These are phyloP conservation scores for Bathynomus jamesi DNA, from an alignment of 1,140 invertebrate species.

Conservation along the genomic window DNA sequence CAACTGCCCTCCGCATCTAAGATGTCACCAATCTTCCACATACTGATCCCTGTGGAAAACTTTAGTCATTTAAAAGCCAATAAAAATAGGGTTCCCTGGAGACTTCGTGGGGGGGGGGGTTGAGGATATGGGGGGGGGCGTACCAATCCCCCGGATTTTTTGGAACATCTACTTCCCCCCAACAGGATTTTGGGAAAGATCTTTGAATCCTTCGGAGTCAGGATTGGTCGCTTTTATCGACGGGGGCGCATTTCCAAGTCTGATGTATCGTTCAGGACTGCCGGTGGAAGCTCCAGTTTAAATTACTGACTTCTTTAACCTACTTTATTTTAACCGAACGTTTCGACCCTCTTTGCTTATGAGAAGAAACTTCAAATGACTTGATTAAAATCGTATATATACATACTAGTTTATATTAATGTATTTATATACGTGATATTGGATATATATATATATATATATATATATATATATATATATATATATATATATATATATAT, in stretches of 20 bases:
- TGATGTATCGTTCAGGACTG: neutral
- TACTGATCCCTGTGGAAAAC: neutral
- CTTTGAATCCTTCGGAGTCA: neutral
- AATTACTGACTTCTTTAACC: neutral
- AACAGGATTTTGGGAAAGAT: neutral
- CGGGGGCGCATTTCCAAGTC: neutral
- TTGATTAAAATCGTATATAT: neutral
- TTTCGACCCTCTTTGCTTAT: neutral
- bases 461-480: neutral
- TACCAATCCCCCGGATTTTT: too few species aligned
- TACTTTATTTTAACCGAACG: neutral
- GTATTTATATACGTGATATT: neutral
- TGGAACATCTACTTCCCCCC: neutral
- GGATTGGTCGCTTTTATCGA: neutral
- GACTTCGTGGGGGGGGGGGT: neutral
- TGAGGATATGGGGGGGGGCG: too few species aligned
- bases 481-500: neutral
- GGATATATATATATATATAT: neutral
- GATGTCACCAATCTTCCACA: conserved; percentile 1
- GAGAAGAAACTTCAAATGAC: neutral
- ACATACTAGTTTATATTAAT: neutral
- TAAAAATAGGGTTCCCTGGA: conserved; percentile 1
- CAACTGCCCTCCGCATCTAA: neutral
- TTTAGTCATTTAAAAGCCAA: conserved; percentile 1
- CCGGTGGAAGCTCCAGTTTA: neutral